Percentiles rank a stretch among this genome's conserved stretches.
Evolutionary conservation across 1,140 invertebrate genomes (phyloP).

Genomic region (Mizuhopecten yessoensis): DNA sequence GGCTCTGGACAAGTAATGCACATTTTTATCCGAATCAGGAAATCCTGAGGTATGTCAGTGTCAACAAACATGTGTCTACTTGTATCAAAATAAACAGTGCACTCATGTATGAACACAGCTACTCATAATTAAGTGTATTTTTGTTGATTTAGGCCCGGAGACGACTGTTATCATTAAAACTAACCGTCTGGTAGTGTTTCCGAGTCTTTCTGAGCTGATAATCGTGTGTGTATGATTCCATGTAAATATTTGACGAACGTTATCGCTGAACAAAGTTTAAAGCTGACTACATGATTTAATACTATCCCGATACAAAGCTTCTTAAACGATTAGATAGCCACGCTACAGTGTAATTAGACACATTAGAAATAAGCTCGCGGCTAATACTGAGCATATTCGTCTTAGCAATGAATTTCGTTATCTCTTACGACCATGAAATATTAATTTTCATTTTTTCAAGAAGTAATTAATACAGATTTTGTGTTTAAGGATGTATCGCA

Average conservation of each 20-base stretch:
- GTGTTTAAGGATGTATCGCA: too few species aligned
- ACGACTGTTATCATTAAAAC: neutral
- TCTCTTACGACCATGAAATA: too few species aligned
- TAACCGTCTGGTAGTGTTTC: neutral
- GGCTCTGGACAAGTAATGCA: too few species aligned
- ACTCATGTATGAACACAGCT: neutral
- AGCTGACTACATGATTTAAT: neutral
- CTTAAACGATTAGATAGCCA: neutral
- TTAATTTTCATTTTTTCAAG: too few species aligned
- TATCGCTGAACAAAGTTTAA: conserved; percentile 24
- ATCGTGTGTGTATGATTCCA: neutral
- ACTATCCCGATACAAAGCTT: neutral
- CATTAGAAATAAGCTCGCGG: neutral
- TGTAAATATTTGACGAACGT: conserved; percentile 3
- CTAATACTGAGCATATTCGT: neutral
- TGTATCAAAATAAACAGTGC: neutral
- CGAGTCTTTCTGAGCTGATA: neutral
- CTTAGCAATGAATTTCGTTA: too few species aligned
- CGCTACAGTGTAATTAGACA: neutral
- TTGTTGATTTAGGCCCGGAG: neutral
- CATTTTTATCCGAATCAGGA: neutral
- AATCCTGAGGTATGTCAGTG: neutral
- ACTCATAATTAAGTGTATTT: neutral
- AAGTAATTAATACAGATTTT: neutral
- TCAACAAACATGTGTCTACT: neutral